Base-by-base conservation (phyloP, 2,888 invertebrate species). In the Drosophila nr. fundita region DNA sequence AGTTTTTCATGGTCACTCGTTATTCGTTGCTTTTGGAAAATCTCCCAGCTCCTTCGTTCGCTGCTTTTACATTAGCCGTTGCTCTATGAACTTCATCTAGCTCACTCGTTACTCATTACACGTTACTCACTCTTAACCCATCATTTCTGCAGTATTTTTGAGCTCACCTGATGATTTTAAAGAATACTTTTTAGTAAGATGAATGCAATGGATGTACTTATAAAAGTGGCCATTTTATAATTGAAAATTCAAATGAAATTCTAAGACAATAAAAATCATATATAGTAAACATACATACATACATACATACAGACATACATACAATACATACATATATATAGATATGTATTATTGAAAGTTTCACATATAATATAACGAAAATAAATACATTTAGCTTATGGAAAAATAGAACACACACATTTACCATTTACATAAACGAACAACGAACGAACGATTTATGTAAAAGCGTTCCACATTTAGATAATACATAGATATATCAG, bases 401-500 rank as follows among this genome's bases (percentile, higher is more conserved):
- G 63, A 79, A 80, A 82, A 82, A 75, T 77, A 82, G 78, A 81
- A 88, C 82, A 83, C 83, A 87, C 81, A 91, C 89, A 90, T 87
- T 85, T 87, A 87, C 77, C 87, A 87, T 86, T 85, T 83, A 90
- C 82, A 87, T 89, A 90, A 90, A 90, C 86, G 85, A 91, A 88
- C 83, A 89, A 87, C 84, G 87, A 87, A 89, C 87, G 87, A 87
- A 87, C 87, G 87, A 88, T 90, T 89, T 90, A 90, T 90, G 90
- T 89, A 89, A 91, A 91, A 91, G 88, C 91, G 88, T 91, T 91
- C 88, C 89, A 90, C 90, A 90, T 90, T 90, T 90, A 90, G 90
- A 91, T 90, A 82, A 82, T 88, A 90, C 83, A 90, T 90, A 89
- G 84, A 82, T 89, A 85, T 81, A 82, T 84, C 82, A 73, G 78